phyloP scores from a whole-genome alignment of 2,888 invertebrate genomes.

The Celastrina argiolus region DNA sequence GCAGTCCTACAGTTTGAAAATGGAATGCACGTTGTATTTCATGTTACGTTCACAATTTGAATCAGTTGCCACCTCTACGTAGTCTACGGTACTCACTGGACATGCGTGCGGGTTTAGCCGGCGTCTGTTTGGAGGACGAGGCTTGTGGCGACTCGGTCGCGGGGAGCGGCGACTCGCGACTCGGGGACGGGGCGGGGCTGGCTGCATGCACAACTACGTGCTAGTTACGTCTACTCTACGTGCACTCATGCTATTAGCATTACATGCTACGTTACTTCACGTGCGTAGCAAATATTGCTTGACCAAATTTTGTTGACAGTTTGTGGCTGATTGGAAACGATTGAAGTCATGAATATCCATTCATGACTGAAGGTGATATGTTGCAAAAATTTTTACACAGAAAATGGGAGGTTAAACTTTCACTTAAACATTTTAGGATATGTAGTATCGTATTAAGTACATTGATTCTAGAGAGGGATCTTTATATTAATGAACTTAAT shows the following conservation, averaged over 20 bases:
- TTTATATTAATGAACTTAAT: too few relatives aligned
- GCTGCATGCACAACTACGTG: constrained; percentile 75
- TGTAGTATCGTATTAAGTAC: too few relatives aligned
- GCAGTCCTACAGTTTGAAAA: too few relatives aligned
- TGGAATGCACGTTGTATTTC: too few relatives aligned
- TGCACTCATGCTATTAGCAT: constrained; percentile 41
- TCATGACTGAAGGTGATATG: too few relatives aligned
- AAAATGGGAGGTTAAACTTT: too few relatives aligned
- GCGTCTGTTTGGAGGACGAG: constrained; percentile 61
- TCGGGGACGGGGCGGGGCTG: constrained; percentile 42
- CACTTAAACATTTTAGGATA: too few relatives aligned
- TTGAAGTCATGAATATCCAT: too few relatives aligned
- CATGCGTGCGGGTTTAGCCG: constrained; percentile 68
- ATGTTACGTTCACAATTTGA: not conserved
- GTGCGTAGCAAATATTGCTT: not conserved
- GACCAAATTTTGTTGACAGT: not conserved
- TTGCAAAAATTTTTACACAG: too few relatives aligned
- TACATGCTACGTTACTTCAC: constrained; percentile 29
- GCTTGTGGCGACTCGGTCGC: constrained; percentile 41
- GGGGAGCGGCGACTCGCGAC: constrained; percentile 32
- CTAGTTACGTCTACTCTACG: constrained; percentile 65
- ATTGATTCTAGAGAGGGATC: too few relatives aligned
- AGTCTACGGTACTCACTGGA: constrained; percentile 63
- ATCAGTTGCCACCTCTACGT: not conserved
- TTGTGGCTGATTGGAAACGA: too few relatives aligned